Percentiles rank a stretch among this genome's conserved stretches.
Evolutionary conservation across 92 coral and sea anemone species (phyloP).

Genomic region (Montipora capitata): DNA sequence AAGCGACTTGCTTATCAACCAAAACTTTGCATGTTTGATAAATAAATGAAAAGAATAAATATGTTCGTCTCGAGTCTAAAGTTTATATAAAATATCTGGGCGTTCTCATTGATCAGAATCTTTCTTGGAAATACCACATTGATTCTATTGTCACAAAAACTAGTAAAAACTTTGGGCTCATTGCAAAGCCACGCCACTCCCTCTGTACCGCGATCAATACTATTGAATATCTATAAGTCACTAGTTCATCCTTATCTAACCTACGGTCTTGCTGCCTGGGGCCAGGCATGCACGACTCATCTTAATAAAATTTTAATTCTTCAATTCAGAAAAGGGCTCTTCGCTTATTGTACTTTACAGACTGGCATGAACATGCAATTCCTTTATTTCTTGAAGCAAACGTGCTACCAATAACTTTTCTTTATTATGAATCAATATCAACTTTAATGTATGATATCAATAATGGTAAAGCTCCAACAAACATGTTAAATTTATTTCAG

Average conservation of each 20-base stretch:
- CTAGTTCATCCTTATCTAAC: constrained; percentile 59
- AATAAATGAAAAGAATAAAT: constrained; percentile 12
- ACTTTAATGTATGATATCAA: constrained; percentile 61
- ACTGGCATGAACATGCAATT: constrained; percentile 55
- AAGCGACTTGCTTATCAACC: constrained; percentile 43
- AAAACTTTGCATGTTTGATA: constrained; percentile 40
- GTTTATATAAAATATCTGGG: constrained; percentile 63
- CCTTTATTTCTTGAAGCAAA: constrained; percentile 71
- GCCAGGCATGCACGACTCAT: constrained; percentile 59
- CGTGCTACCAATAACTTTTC: constrained; percentile 58
- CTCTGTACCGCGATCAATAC: constrained; percentile 35
- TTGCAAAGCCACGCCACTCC: constrained; percentile 43
- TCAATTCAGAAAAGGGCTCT: constrained; percentile 54
- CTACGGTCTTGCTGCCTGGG: constrained; percentile 63
- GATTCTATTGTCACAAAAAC: constrained; percentile 49
- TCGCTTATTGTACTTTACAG: constrained; percentile 41
- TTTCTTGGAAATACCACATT: constrained; percentile 60
- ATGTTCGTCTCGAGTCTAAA: constrained; percentile 42
- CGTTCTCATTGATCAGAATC: constrained; percentile 37
- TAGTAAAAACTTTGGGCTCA: constrained; percentile 50
- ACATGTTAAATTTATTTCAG: constrained; percentile 58
- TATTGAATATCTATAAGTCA: constrained; percentile 48
- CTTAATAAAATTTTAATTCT: constrained; percentile 54
- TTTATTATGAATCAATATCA: constrained; percentile 58
- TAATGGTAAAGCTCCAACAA: constrained; percentile 44